These are phyloP conservation scores for Marasmarcha lunaedactyla DNA, from an alignment of 2,888 invertebrate species.

Conservation along the genomic window DNA sequence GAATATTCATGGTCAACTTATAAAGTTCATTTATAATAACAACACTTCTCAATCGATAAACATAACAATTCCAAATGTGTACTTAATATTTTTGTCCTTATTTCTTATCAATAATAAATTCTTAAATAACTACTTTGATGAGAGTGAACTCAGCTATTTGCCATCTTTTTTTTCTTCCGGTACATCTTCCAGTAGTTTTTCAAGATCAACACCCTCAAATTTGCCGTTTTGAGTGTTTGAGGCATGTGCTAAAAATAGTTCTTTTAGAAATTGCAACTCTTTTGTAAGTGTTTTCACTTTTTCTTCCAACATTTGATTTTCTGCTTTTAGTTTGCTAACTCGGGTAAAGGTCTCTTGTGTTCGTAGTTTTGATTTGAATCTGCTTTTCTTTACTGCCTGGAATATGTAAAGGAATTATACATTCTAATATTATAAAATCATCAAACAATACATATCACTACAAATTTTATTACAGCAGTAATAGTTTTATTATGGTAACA, in stretches of 20 bases:
- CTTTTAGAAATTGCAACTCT: constrained; percentile 83
- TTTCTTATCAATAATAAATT: too few species aligned
- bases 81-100: too few species aligned
- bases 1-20: too few species aligned
- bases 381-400: constrained; percentile 85
- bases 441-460: background rate
- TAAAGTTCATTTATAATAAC: too few species aligned
- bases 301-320: constrained; percentile 83
- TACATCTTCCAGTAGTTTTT: constrained; percentile 68
- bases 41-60: too few species aligned
- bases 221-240: constrained; percentile 70
- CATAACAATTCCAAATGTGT: too few species aligned
- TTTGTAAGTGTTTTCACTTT: constrained; percentile 85
- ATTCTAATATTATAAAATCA: background rate
- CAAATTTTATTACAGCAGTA: too few species aligned
- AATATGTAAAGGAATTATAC: constrained; percentile 18
- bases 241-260: constrained; percentile 84
- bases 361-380: constrained; percentile 81
- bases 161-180: constrained; percentile 37
- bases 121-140: too few species aligned
- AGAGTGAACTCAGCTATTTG: too few species aligned
- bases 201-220: constrained; percentile 68
- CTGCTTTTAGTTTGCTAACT: constrained; percentile 80
- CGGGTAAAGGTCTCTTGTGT: constrained; percentile 82
- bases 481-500: too few species aligned